phyloP scores from a whole-genome alignment of 2,113 vertebrate genomes.

The Cairina moschata region DNA sequence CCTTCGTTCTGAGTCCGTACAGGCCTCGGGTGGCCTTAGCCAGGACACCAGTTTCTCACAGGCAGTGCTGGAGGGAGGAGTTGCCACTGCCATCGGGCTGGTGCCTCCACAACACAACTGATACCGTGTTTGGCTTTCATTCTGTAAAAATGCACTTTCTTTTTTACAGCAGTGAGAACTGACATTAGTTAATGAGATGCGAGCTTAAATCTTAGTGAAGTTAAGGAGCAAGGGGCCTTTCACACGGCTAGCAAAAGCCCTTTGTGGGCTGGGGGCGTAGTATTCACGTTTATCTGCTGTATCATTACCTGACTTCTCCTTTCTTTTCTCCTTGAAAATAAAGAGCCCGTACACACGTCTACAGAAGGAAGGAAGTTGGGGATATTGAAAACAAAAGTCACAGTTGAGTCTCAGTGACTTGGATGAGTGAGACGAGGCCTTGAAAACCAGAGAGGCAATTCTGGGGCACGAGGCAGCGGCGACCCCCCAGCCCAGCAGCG shows the following conservation, averaged over 20 bases:
- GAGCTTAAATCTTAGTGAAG: not conserved
- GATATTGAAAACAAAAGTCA: not conserved
- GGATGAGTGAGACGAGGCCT: not conserved
- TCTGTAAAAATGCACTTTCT: conserved; percentile 49
- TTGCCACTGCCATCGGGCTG: fast-evolving
- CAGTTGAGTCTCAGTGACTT: not conserved
- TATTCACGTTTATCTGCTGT: not conserved
- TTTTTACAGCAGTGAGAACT: conserved; percentile 42
- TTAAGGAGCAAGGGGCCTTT: not conserved
- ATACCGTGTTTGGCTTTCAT: conserved; percentile 1
- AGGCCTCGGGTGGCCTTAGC: not conserved
- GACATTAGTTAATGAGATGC: not conserved
- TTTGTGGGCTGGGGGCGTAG: not conserved
- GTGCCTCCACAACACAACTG: not conserved
- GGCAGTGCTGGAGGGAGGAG: not conserved
- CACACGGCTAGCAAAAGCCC: not conserved
- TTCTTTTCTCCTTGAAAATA: not conserved
- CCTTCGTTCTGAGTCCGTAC: not conserved
- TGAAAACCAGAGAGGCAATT: not conserved
- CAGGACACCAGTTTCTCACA: not conserved
- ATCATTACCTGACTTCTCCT: not conserved
- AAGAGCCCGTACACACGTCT: not conserved
- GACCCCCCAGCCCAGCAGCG: not conserved
- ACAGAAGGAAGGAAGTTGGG: not conserved
- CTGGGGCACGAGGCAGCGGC: not conserved